Evolutionary conservation across 1,140 invertebrate genomes (phyloP).

Genomic region (Zaprionus inermis): DNA sequence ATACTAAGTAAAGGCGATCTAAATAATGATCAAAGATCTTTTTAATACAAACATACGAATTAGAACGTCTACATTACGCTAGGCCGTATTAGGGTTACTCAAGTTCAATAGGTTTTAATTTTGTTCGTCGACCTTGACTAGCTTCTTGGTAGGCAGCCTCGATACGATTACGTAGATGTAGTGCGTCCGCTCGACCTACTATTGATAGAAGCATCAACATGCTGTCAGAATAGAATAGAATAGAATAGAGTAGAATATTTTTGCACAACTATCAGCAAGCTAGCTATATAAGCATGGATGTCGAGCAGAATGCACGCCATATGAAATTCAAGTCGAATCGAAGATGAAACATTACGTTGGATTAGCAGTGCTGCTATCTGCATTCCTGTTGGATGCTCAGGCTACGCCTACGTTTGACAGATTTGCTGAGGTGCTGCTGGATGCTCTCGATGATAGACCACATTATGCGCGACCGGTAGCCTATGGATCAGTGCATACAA

Average conservation of each 20-base stretch:
- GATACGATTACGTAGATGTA: neutral
- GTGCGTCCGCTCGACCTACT: conserved; percentile 16
- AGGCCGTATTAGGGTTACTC: too few species aligned
- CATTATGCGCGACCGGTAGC: conserved; percentile 14
- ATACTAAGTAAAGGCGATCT: too few species aligned
- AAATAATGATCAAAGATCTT: too few species aligned
- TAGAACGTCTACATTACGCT: too few species aligned
- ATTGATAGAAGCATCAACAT: conserved; percentile 24
- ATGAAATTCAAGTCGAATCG: conserved; percentile 13
- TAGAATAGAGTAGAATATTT: neutral
- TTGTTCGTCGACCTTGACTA: conserved; percentile 5
- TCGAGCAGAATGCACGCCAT: neutral
- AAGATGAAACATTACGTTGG: conserved; percentile 46
- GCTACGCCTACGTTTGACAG: conserved; percentile 68
- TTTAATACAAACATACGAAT: too few species aligned
- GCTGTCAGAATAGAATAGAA: neutral
- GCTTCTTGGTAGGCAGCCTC: neutral
- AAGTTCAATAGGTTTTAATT: neutral
- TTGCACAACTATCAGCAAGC: conserved; percentile 41
- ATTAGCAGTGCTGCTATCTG: conserved; percentile 1
- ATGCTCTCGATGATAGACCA: conserved; percentile 34
- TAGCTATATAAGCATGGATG: conserved; percentile 39
- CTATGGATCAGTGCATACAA: conserved; percentile 9
- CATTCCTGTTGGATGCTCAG: conserved; percentile 18
- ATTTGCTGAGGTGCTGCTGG: conserved; percentile 58